A percentile compares a stretch with the other conserved stretches of the same genome.
Evolutionary conservation across 2,113 vertebrate species (phyloP).

Genomic region (Gambusia holbrooki): DNA sequence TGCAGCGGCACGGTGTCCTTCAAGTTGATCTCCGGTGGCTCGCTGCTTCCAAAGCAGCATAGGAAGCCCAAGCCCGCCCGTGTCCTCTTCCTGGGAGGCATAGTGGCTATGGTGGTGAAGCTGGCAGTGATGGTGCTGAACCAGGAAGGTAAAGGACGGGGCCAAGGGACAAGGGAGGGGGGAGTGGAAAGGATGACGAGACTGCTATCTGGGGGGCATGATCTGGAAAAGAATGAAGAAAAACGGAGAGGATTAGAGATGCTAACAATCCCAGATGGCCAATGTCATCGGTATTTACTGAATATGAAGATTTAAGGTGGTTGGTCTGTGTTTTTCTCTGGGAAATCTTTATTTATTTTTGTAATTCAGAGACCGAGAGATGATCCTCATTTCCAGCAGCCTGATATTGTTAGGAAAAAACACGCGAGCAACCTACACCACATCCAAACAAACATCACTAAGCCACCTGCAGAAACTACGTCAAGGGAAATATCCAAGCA

Average conservation of each 20-base stretch:
- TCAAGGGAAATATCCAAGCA: background rate
- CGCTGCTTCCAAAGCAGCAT: constrained; percentile 91
- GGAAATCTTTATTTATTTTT: constrained; percentile 16
- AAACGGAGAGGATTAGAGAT: constrained; percentile 10
- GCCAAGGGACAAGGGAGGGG: constrained; percentile 54
- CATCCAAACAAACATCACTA: constrained; percentile 12
- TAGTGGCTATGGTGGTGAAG: constrained; percentile 75
- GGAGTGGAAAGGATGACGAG: constrained; percentile 52
- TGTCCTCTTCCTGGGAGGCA: constrained; percentile 95
- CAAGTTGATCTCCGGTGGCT: constrained; percentile 95
- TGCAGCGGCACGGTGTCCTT: constrained; percentile 93
- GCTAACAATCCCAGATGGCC: background rate
- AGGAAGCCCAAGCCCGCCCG: constrained; percentile 93
- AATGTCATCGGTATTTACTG: background rate
- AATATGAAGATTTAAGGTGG: background rate
- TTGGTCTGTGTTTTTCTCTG: background rate
- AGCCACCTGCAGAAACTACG: constrained; percentile 7
- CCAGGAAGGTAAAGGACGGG: constrained; percentile 54
- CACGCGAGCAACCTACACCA: constrained; percentile 12
- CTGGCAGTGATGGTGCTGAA: constrained; percentile 49
- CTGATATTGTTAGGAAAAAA: constrained; percentile 27
- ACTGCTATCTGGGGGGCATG: constrained; percentile 89
- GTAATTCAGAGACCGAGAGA: constrained; percentile 20
- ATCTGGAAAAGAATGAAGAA: constrained; percentile 78
- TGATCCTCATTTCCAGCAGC: constrained; percentile 29